phyloP scores from a whole-genome alignment of 1,140 invertebrate genomes.

The Dendroctonus valens region DNA sequence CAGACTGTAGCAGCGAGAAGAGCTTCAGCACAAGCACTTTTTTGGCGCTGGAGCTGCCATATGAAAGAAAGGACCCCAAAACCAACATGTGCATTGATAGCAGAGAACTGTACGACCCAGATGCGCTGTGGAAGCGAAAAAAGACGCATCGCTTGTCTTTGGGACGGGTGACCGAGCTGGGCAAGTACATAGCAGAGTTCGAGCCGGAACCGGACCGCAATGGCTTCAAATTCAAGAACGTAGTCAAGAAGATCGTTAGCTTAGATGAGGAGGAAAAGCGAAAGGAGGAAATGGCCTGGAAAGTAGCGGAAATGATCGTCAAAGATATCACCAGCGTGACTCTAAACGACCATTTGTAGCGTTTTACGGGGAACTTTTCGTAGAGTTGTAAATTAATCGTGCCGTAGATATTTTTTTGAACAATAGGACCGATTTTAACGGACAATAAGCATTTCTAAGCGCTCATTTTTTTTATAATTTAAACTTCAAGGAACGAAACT shows the following conservation, averaged over 20 bases:
- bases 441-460: too few species aligned
- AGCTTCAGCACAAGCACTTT: slow-evolving; percentile 67
- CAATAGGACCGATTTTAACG: too few species aligned
- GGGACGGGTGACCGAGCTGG: slow-evolving; percentile 80
- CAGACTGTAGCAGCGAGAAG: slow-evolving; percentile 74
- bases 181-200: slow-evolving; percentile 85
- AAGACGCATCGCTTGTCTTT: slow-evolving; percentile 71
- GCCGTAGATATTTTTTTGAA: too few species aligned
- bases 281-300: slow-evolving; percentile 92
- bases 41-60: slow-evolving; percentile 65
- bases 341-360: slow-evolving; percentile 51
- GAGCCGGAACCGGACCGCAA: slow-evolving; percentile 79
- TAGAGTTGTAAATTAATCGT: too few species aligned
- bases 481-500: too few species aligned
- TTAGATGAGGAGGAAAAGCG: slow-evolving; percentile 80
- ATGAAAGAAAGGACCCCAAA: slow-evolving; percentile 55
- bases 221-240: slow-evolving; percentile 60
- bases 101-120: slow-evolving; percentile 76
- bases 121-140: slow-evolving; percentile 76
- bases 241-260: slow-evolving; percentile 76
- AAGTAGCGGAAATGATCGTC: slow-evolving; percentile 92
- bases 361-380: too few species aligned
- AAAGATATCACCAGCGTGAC: slow-evolving; percentile 88
- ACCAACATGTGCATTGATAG: slow-evolving; percentile 75
- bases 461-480: too few species aligned